Percentiles rank a stretch among this genome's conserved stretches.
phyloP scores from a whole-genome alignment of 2,888 invertebrate genomes.

The Caenorhabditis sp. region DNA sequence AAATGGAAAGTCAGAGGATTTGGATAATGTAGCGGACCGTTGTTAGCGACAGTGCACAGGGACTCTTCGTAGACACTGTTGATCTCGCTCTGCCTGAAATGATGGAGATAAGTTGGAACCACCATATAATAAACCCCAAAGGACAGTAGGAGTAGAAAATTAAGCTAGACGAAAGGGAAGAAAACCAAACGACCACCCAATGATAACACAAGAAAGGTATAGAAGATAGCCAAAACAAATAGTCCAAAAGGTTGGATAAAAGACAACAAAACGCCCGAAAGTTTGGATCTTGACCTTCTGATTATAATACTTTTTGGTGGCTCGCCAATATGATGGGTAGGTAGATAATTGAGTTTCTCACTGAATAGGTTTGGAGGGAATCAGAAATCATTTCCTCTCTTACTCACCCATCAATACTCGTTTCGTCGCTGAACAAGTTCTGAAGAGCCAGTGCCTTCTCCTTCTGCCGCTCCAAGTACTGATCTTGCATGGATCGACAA shows the following conservation, averaged over 20 bases:
- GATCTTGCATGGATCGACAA: conserved; percentile 72
- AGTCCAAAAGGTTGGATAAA: neutral
- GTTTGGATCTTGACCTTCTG: conserved; percentile 30
- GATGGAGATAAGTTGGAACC: neutral
- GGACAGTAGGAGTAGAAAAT: neutral
- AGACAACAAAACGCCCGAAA: neutral
- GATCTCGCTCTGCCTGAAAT: conserved; percentile 72
- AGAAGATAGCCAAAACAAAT: neutral
- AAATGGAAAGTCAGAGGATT: conserved; percentile 66
- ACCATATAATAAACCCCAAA: neutral
- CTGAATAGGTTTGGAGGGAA: conserved; percentile 23
- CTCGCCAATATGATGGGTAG: conserved; percentile 14
- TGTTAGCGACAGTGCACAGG: conserved; percentile 41
- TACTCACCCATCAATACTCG: conserved; percentile 78
- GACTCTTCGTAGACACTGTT: conserved; percentile 69
- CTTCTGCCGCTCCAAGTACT: conserved; percentile 53
- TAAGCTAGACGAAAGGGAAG: conserved; percentile 4
- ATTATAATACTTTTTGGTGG: conserved; percentile 57
- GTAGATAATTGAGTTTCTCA: conserved; percentile 32
- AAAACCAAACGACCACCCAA: neutral
- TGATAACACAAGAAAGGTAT: neutral
- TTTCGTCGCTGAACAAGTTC: conserved; percentile 80
- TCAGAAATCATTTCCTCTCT: neutral
- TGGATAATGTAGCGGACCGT: conserved; percentile 66
- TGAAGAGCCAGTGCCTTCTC: conserved; percentile 68